Percentiles rank a stretch among this genome's conserved stretches.
These are phyloP conservation scores for Chunga burmeisteri DNA, from an alignment of 2,113 vertebrate species.

Conservation along the genomic window DNA sequence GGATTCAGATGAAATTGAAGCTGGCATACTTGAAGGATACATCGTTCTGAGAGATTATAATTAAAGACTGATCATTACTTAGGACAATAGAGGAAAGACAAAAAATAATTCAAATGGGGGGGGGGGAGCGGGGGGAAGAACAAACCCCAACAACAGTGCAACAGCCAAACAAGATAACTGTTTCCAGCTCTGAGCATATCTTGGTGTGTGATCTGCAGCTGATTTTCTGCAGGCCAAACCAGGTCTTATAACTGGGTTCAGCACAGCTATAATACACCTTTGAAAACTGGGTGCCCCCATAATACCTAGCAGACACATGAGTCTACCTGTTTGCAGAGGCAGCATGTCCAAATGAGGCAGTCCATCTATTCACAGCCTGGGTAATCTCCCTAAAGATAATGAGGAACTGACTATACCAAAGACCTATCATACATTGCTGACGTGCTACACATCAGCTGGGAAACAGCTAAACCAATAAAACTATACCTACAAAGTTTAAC, in stretches of 20 bases:
- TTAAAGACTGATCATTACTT: background rate
- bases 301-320: background rate
- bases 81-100: background rate
- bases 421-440: background rate
- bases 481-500: background rate
- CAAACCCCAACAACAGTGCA: background rate
- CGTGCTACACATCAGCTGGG: background rate
- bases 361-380: background rate
- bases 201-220: background rate
- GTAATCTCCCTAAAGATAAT: background rate
- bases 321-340: background rate
- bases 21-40: background rate
- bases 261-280: background rate
- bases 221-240: background rate
- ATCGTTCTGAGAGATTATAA: background rate
- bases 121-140: background rate
- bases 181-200: background rate
- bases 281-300: background rate
- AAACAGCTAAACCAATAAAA: background rate
- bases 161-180: background rate
- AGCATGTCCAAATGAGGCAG: background rate
- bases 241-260: background rate
- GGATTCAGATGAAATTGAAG: background rate
- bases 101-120: background rate
- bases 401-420: background rate